Percentiles rank a stretch among this genome's conserved stretches.
These are phyloP conservation scores for Ceyx cyanopectus DNA, from an alignment of 2,113 vertebrate genomes.

Conservation along the genomic window DNA sequence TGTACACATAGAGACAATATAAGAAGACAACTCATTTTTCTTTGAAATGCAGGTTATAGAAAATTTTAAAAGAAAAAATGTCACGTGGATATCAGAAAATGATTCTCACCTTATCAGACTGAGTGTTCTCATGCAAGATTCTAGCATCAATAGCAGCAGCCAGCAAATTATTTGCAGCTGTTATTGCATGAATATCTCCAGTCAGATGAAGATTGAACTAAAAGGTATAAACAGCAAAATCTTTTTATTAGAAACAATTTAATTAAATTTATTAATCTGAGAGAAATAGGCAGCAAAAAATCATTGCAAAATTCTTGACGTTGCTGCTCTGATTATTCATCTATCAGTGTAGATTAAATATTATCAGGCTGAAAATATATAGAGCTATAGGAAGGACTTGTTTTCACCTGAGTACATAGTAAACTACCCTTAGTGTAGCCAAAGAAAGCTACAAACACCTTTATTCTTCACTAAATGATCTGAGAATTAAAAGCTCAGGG, in stretches of 20 bases:
- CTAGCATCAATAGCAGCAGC: conserved; percentile 95
- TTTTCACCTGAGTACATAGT: neutral
- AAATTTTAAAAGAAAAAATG: neutral
- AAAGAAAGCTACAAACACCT: neutral
- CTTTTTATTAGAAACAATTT: neutral
- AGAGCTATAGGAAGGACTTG: neutral
- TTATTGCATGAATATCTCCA: conserved; percentile 98
- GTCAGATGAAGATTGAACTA: conserved; percentile 99
- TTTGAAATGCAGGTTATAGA: neutral
- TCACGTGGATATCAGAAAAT: neutral
- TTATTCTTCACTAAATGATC: neutral
- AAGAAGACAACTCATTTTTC: neutral
- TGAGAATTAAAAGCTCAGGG: neutral
- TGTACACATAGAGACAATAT: neutral
- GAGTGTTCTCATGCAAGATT: conserved; percentile 92
- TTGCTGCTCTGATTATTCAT: neutral
- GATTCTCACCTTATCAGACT: conserved; percentile 90
- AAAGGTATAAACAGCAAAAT: neutral
- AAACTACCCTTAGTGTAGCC: neutral
- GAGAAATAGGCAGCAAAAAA: neutral
- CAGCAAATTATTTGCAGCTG: conserved; percentile 95
- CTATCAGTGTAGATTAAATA: neutral
- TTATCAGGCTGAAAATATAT: neutral
- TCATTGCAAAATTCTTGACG: neutral
- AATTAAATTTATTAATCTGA: neutral